Evolutionary conservation across 1,140 invertebrate species (phyloP), one percentile per base, ranked within the genome.

Genomic region (Ips nitidus): DNA sequence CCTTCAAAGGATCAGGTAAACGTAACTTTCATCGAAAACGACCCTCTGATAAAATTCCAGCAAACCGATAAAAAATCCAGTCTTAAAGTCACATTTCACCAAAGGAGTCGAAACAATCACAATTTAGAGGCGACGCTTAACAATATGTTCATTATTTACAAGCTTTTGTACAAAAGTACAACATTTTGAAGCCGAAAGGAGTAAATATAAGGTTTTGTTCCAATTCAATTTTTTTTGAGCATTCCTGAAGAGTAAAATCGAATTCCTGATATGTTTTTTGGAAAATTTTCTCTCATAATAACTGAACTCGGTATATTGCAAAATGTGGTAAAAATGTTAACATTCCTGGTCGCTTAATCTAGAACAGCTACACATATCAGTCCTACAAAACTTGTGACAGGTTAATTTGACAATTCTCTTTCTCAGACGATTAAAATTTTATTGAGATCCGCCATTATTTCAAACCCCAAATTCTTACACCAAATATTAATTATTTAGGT

Each of bases 341-440:
- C 22, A 22, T 53, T 67, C 52, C 59, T 67, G 55, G 55, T 70
- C 64, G 41, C 56, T 52, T 41, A 68, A 58, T 69, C 41, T 64
- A 50, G 22, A 71, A 63, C 22, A 65, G 52, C 42, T 71, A 66
- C 41, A 62, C n/a, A n/a, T 64, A 52, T 65, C 63, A 70, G 61
- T 70, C 59, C 69, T 64, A 66, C 61, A 63, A 70, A 56, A 64
- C 61, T 53, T 43, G 69, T 70, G 69, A 65, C 60, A 66, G 6
- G 45, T 50, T 50, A 50, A 2, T 50, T 50, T 22, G 39, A 57
- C 39, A 62, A 40, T 57, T 63, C 58, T 52, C 45, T 43, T 41
- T 52, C 50, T 41, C 38, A 60, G 39, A 22, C 22, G 22, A 22
- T 22, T 22, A 22, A 22, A 22, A 22, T 22, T 22, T 22, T 22